Conservation (phyloP, 2,797 vertebrate genomes). For the Silurus lanzhouensis region DNA sequence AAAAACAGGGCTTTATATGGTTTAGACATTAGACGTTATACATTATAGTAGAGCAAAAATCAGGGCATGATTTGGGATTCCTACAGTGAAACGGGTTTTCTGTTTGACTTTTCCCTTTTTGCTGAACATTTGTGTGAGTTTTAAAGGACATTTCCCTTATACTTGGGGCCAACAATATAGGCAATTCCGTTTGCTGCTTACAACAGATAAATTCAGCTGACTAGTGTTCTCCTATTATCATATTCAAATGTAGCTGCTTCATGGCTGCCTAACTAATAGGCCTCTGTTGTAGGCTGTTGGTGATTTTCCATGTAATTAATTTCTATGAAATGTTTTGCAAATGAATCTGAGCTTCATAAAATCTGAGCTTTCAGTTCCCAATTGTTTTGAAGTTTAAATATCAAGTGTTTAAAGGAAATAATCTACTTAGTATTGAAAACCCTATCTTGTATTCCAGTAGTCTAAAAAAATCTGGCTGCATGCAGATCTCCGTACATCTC, state of each 20-base stretch:
- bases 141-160: not conserved
- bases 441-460: not conserved
- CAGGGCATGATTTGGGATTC: not conserved
- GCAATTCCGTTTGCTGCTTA: not conserved
- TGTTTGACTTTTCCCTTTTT: too few relatives aligned
- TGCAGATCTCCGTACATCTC: not conserved
- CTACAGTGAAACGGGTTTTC: not conserved
- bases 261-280: slow-evolving; percentile 17
- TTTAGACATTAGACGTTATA: not conserved
- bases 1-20: not conserved
- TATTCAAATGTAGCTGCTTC: slow-evolving; percentile 9
- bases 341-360: not conserved
- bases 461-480: not conserved
- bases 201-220: not conserved
- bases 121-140: not conserved
- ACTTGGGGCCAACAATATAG: not conserved
- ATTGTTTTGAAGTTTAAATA: not conserved
- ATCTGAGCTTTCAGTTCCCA: not conserved
- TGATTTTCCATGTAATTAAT: slow-evolving; percentile 14
- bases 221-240: slow-evolving; percentile 9
- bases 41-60: not conserved
- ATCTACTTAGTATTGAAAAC: not conserved
- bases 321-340: not conserved
- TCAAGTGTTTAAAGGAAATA: not conserved
- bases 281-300: slow-evolving; percentile 3